Base-by-base conservation (phyloP, 2,797 vertebrate species). In the Semaprochilodus insignis region DNA sequence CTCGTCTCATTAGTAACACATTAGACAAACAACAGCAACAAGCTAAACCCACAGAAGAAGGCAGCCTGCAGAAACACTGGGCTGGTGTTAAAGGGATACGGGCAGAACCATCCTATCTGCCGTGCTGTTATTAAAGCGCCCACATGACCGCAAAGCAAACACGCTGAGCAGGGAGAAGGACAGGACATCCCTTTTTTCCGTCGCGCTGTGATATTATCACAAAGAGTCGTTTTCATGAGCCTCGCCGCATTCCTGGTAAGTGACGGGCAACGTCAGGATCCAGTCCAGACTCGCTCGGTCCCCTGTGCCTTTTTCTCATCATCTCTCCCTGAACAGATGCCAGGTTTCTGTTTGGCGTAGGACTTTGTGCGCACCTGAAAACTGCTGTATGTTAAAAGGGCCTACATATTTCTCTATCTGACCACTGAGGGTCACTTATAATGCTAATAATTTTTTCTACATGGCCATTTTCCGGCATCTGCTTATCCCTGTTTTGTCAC, bases 211-310 rank as follows among this genome's bases (percentile, higher is more conserved):
- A 93, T 94, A 87, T 90, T 91, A 94, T 93, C 92, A 84, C 79
- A 60, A 71, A 16, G 55, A 48, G 74, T 66, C 85, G 84, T 89
- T 84, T 88, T 81, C 89, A 88, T 82, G 81, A 87, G 73, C 80
- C 86, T 84, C 82, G 89, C 87, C 85, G 86, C 93, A 93, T 93
- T 94, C 92, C 92, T 90, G 88, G 86, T 88, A 92, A 89, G 92
- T 93, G 93, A 93, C 91, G 91, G 86, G 55, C 82, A 90, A 93
- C 92, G 91, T 81, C 52, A 27, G 81, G 81, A 73, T 88, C 91
- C 87, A 79, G 92, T 85, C 85, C 85, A 88, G 88, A 93, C 92
- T 90, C 77, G 54, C 77, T 79, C 66, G 15, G 88, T 84, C 88
- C 81, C 63, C 72, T n/a, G 86, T 65, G 60, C 85, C 84, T 89